Percentiles rank a stretch among this genome's conserved stretches.
phyloP scores from a whole-genome alignment of 2,797 vertebrate species.

The Sebastes kiyomatsui region DNA sequence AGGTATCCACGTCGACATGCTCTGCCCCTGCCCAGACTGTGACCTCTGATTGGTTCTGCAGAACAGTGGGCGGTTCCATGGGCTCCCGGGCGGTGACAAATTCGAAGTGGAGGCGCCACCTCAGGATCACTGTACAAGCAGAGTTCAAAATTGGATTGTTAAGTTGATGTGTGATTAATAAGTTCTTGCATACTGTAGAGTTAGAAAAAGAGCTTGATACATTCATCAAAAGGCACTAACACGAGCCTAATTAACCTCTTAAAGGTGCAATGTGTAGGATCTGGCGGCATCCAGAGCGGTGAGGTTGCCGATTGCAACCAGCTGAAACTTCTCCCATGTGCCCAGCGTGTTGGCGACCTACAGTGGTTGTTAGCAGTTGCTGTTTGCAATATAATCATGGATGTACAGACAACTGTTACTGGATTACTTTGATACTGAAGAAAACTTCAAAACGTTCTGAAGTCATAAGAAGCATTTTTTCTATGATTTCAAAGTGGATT shows the following conservation, averaged over 20 bases:
- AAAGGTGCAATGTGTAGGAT: not conserved
- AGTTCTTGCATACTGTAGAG: not conserved
- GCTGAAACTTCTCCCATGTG: no score
- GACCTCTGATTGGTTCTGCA: slow-evolving; percentile 89
- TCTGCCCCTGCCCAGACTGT: slow-evolving; percentile 91
- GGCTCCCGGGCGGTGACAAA: slow-evolving; percentile 93
- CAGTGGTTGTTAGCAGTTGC: not conserved
- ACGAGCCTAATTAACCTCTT: not conserved
- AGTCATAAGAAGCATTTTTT: no score
- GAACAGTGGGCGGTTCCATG: slow-evolving; percentile 83
- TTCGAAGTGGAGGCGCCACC: slow-evolving; percentile 97
- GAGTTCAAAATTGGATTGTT: not conserved
- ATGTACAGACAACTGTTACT: not conserved
- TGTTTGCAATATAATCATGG: not conserved
- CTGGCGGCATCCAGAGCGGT: no score
- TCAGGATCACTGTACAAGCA: slow-evolving; percentile 85
- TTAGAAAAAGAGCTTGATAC: not conserved
- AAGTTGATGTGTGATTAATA: not conserved
- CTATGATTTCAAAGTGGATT: not conserved
- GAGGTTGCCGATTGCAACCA: no score
- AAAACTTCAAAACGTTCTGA: not conserved
- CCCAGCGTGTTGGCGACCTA: accelerated
- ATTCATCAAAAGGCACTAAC: not conserved
- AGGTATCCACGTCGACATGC: slow-evolving; percentile 95
- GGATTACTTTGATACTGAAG: not conserved